phyloP scores from a whole-genome alignment of 2,797 vertebrate genomes.

The Enteromius unitaeniatus region DNA sequence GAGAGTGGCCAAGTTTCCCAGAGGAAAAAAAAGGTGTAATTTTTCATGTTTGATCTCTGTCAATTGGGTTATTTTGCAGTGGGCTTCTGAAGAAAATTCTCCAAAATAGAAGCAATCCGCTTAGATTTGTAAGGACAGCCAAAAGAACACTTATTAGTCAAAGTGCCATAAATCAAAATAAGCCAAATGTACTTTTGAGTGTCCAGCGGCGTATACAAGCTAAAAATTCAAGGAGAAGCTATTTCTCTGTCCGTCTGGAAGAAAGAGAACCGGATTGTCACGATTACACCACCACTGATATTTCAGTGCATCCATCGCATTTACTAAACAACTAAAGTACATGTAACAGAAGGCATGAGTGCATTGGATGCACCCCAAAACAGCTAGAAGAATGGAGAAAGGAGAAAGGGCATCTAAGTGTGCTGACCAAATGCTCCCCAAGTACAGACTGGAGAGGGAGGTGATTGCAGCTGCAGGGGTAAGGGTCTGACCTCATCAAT shows the following conservation, averaged over 20 bases:
- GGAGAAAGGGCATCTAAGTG: neutral
- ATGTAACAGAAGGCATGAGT: neutral
- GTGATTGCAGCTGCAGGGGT: slow-evolving; percentile 15
- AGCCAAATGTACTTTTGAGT: slow-evolving; percentile 30
- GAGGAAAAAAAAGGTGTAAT: slow-evolving; percentile 6
- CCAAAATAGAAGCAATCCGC: slow-evolving; percentile 31
- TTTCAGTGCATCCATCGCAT: slow-evolving; percentile 13
- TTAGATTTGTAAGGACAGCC: slow-evolving; percentile 34
- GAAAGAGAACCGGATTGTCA: neutral
- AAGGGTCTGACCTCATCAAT: slow-evolving; percentile 27
- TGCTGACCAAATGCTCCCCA: neutral
- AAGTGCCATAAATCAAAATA: slow-evolving; percentile 36
- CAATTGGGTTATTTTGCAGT: slow-evolving; percentile 36
- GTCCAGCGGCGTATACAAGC: slow-evolving; percentile 4
- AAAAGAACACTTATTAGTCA: slow-evolving; percentile 25
- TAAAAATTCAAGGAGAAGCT: slow-evolving; percentile 32
- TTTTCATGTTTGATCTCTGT: slow-evolving; percentile 50
- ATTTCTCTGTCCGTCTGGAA: slow-evolving; percentile 21
- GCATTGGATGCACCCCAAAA: neutral
- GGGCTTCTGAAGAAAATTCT: slow-evolving; percentile 13
- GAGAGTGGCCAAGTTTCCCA: slow-evolving; percentile 31
- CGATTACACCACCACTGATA: slow-evolving; percentile 12
- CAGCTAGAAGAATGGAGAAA: neutral
- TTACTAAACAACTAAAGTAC: slow-evolving; percentile 1
- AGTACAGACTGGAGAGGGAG: neutral